phyloP scores from a whole-genome alignment of 2,797 vertebrate genomes.

The Pangasius larnaudii region DNA sequence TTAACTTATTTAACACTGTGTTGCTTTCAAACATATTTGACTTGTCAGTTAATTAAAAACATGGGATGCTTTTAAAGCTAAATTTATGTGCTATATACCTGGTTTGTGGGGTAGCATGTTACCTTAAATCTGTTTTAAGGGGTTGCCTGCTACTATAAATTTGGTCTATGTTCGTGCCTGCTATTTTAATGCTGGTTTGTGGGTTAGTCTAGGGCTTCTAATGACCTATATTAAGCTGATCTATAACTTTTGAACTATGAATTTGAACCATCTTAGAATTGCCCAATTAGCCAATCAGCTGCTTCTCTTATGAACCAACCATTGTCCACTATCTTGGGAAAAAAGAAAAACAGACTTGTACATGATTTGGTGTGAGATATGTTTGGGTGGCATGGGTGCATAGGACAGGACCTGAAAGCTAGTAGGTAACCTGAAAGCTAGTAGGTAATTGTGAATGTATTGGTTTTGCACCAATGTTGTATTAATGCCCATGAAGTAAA shows the following conservation, averaged over 20 bases:
- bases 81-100: background rate
- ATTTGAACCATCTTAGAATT: background rate
- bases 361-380: background rate
- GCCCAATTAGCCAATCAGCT: background rate
- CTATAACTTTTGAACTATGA: background rate
- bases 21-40: background rate
- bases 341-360: background rate
- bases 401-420: background rate
- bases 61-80: background rate
- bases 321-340: background rate
- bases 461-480: too few relatives aligned
- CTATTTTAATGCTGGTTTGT: background rate
- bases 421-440: background rate
- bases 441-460: background rate
- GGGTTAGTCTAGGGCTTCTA: background rate
- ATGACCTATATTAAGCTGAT: background rate
- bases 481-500: slow-evolving; percentile 1
- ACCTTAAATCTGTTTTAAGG: background rate
- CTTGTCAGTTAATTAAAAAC: background rate
- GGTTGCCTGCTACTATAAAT: background rate
- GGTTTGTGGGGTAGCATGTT: background rate
- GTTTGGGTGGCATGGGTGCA: background rate
- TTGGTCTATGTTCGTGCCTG: background rate
- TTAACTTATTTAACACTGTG: background rate
- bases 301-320: background rate